Percentiles rank a stretch among this genome's conserved stretches.
Conservation (phyloP, 2,888 invertebrate genomes). For the Dione juno region DNA sequence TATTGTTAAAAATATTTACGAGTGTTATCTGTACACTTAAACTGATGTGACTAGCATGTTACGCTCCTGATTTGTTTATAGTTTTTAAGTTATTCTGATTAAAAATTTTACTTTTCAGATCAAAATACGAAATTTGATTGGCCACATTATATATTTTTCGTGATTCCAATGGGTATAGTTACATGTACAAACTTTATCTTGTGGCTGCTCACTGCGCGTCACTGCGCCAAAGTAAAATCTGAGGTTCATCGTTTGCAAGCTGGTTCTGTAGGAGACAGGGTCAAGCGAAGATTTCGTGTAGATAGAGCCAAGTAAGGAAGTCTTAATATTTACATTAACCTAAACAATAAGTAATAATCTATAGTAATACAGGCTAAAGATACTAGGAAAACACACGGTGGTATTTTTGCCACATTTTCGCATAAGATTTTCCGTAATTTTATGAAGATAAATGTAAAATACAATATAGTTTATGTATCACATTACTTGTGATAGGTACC, state of each 20-base stretch:
- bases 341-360: neutral
- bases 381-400: neutral
- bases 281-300: constrained; percentile 85
- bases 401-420: neutral
- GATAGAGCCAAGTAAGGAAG: constrained; percentile 86
- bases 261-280: constrained; percentile 84
- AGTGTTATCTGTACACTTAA: too few species aligned
- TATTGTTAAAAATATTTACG: too few species aligned
- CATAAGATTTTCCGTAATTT: neutral
- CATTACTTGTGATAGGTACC: too few species aligned
- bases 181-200: constrained; percentile 86
- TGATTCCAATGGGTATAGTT: constrained; percentile 85
- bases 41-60: too few species aligned
- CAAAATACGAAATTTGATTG: constrained; percentile 69
- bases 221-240: constrained; percentile 88
- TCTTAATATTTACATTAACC: neutral
- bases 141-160: constrained; percentile 85
- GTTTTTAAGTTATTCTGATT: neutral
- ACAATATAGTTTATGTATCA: too few species aligned
- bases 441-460: too few species aligned
- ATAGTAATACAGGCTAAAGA: neutral
- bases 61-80: too few species aligned
- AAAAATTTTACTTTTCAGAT: constrained; percentile 52
- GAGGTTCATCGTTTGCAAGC: constrained; percentile 89
- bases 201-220: constrained; percentile 87